phyloP scores from a whole-genome alignment of 2,888 invertebrate species.

The Macrophya alboannulata region DNA sequence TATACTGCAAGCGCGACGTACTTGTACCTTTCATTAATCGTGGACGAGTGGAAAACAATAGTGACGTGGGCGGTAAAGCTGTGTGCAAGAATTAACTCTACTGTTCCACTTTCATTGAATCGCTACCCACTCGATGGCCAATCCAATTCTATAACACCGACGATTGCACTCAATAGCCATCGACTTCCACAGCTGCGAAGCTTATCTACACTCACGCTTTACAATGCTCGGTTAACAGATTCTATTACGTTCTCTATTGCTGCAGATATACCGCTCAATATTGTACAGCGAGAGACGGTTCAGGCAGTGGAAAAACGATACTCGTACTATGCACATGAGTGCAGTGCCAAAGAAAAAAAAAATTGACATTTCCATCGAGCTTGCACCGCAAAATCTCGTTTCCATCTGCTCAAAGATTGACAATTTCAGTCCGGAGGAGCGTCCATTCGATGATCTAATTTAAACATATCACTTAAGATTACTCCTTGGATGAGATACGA shows the following conservation, averaged over 20 bases:
- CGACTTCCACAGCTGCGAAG: conserved; percentile 22
- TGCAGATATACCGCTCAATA: neutral
- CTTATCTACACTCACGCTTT: conserved; percentile 9
- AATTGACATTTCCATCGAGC: neutral
- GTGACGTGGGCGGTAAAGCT: neutral
- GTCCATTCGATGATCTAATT: too few species aligned
- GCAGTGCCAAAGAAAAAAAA: neutral
- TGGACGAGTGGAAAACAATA: conserved; percentile 9
- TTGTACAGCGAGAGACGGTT: neutral
- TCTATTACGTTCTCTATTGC: conserved; percentile 19
- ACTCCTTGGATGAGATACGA: neutral
- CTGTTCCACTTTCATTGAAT: conserved; percentile 36
- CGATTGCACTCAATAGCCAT: neutral
- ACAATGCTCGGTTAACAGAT: conserved; percentile 30
- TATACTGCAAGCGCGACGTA: conserved; percentile 6
- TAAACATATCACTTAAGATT: neutral
- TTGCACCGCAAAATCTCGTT: neutral
- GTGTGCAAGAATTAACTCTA: conserved; percentile 7
- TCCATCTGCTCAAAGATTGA: neutral
- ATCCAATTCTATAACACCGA: conserved; percentile 21
- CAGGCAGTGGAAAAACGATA: neutral
- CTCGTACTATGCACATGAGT: neutral
- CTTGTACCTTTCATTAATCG: conserved; percentile 23
- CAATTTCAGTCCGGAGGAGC: too few species aligned
- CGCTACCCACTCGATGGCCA: conserved; percentile 16